Percentiles rank a stretch among this genome's conserved stretches.
phyloP scores from a whole-genome alignment of 1,140 invertebrate genomes.

The Armadillidium nasatum region DNA sequence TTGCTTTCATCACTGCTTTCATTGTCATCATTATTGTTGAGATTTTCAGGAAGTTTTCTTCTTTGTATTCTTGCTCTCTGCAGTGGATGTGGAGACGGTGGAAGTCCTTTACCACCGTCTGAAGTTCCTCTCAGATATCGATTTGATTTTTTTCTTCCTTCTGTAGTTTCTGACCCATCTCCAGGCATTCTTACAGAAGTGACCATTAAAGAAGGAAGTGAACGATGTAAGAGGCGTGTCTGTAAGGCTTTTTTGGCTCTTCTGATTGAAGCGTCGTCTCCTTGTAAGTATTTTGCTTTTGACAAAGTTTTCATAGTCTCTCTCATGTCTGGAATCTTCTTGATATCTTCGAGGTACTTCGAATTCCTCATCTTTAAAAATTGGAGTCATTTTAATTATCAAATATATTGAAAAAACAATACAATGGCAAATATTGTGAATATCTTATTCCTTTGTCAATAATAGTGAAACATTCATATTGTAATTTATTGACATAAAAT shows the following conservation, averaged over 20 bases:
- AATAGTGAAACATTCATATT: no score
- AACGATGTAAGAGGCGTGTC: constrained; percentile 32
- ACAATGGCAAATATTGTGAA: no score
- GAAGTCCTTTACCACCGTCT: constrained; percentile 16
- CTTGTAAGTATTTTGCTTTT: constrained; percentile 31
- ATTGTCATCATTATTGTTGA: background rate
- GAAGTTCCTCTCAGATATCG: background rate
- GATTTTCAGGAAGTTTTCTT: constrained; percentile 27
- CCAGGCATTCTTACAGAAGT: constrained; percentile 30
- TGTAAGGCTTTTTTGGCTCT: constrained; percentile 30
- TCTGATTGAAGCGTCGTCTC: constrained; percentile 34
- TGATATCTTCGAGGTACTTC: no score
- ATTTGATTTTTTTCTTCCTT: constrained; percentile 1
- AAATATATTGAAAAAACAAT: no score
- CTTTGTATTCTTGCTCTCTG: constrained; percentile 31
- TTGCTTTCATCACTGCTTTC: background rate
- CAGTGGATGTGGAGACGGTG: constrained; percentile 34
- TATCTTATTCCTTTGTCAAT: no score
- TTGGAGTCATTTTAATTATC: no score
- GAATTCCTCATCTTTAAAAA: no score
- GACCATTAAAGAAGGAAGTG: constrained; percentile 29
- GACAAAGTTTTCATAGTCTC: background rate
- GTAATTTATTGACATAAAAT: no score
- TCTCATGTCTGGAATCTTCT: no score
- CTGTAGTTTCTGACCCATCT: constrained; percentile 25